Conservation (phyloP, 2,888 invertebrate species). For the Mesorhabditis spiculigera region DNA sequence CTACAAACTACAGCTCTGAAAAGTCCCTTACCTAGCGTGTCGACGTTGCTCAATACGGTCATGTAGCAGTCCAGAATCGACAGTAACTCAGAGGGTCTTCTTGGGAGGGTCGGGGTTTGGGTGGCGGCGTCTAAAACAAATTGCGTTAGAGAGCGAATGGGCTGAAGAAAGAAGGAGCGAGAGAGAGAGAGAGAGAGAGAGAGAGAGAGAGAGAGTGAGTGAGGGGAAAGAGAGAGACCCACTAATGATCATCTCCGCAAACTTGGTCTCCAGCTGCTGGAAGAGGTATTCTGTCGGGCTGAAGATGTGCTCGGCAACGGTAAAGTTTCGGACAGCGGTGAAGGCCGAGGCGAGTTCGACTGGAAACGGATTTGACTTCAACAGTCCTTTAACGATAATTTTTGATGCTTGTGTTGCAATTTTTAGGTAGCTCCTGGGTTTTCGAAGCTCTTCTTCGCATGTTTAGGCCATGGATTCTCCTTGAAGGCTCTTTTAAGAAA, state of each 20-base stretch:
- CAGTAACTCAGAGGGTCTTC: conserved; percentile 51
- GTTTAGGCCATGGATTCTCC: not conserved
- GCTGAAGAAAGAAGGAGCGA: too few species aligned
- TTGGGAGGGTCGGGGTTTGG: conserved; percentile 21
- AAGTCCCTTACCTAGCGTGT: conserved; percentile 74
- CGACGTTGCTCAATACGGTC: conserved; percentile 95
- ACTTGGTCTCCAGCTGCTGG: conserved; percentile 96
- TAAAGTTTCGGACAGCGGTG: conserved; percentile 91
- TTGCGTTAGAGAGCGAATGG: not conserved
- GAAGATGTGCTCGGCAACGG: conserved; percentile 98
- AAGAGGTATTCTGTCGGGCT: conserved; percentile 94
- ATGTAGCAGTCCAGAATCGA: conserved; percentile 61
- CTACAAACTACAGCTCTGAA: not conserved
- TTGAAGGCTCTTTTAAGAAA: not conserved
- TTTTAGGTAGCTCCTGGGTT: not conserved
- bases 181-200: too few species aligned
- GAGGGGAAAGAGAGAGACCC: conserved; percentile 85
- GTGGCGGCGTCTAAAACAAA: conserved; percentile 63
- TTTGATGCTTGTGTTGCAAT: not conserved
- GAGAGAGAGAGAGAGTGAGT: conserved; percentile 65
- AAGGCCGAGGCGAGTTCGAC: conserved; percentile 95
- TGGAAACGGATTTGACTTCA: conserved; percentile 18
- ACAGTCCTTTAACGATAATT: not conserved
- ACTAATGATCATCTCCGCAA: conserved; percentile 80
- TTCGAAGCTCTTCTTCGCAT: too few species aligned